Conservation (phyloP, 2,888 invertebrate species). For the Thecocarcelia acutangulata region DNA sequence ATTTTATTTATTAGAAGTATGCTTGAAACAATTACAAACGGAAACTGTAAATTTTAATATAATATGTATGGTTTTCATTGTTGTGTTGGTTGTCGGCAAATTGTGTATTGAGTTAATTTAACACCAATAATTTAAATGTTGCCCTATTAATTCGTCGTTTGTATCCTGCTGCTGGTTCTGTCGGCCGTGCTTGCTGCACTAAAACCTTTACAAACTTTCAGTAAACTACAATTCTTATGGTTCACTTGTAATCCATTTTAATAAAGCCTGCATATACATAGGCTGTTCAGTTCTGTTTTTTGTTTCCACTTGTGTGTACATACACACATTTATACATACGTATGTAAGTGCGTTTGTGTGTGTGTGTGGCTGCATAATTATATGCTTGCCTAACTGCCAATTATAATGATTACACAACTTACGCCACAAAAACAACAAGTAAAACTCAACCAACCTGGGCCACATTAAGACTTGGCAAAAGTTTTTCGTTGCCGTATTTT, state of each 20-base stretch:
- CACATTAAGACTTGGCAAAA: not conserved
- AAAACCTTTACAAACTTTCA: not conserved
- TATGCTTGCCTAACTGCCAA: constrained; percentile 69
- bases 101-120: constrained; percentile 50
- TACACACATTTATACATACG: not conserved
- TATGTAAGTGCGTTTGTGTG: not conserved
- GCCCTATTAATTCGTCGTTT: constrained; percentile 61
- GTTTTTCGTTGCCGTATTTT: too few relatives aligned
- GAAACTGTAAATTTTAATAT: not conserved
- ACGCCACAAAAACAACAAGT: constrained; percentile 52
- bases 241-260: constrained; percentile 42
- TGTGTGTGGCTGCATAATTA: constrained; percentile 34
- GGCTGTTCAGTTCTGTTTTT: constrained; percentile 14
- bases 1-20: too few relatives aligned
- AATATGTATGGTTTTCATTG: not conserved
- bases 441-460: not conserved
- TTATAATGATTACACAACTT: constrained; percentile 70
- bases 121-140: constrained; percentile 61
- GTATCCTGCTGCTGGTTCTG: constrained; percentile 42
- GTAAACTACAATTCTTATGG: constrained; percentile 1
- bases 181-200: constrained; percentile 26
- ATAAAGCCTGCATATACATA: constrained; percentile 41
- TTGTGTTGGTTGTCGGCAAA: constrained; percentile 24
- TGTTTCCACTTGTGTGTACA: not conserved
- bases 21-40: too few relatives aligned